A percentile compares a stretch with the other conserved stretches of the same genome.
Conservation (phyloP, 2,888 invertebrate species). For the Drosophila gaucha region DNA sequence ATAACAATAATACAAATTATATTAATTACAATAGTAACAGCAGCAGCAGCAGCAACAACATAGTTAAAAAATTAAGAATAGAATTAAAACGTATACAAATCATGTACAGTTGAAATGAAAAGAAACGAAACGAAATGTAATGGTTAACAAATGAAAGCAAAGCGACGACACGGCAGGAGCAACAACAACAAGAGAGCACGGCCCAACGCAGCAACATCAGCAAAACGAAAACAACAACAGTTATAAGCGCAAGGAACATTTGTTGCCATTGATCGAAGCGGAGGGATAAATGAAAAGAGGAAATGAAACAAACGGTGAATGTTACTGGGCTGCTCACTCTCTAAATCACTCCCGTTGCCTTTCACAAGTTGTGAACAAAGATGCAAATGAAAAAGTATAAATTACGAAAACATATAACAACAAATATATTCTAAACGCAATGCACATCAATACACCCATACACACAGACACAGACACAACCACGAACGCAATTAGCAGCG, state of each 20-base stretch:
- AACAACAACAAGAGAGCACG: background rate
- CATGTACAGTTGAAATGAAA: slow-evolving; percentile 79
- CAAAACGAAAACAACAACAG: slow-evolving; percentile 17
- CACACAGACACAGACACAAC: slow-evolving; percentile 16
- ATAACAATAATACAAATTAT: slow-evolving; percentile 21
- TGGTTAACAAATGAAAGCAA: slow-evolving; percentile 20
- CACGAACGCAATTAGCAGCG: slow-evolving; percentile 69
- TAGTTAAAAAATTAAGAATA: slow-evolving; percentile 81
- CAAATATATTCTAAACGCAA: slow-evolving; percentile 58
- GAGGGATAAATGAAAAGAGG: slow-evolving; percentile 4
- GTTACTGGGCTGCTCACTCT: slow-evolving; percentile 1
- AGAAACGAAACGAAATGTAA: slow-evolving; percentile 21
- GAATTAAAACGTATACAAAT: slow-evolving; percentile 82
- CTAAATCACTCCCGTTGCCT: background rate
- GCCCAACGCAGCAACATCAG: slow-evolving; percentile 9
- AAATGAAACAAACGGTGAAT: background rate
- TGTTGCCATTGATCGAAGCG: slow-evolving; percentile 32
- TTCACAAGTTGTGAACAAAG: slow-evolving; percentile 10
- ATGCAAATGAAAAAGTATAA: slow-evolving; percentile 14
- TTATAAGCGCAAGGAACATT: slow-evolving; percentile 21
- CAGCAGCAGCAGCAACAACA: slow-evolving; percentile 56
- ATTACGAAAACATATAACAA: slow-evolving; percentile 17
- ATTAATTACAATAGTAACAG: slow-evolving; percentile 28
- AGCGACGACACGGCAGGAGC: slow-evolving; percentile 7
- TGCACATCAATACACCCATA: slow-evolving; percentile 34